A percentile compares a stretch with the other conserved stretches of the same genome.
phyloP scores from a whole-genome alignment of 1,140 invertebrate genomes.

The Nasonia vitripennis region DNA sequence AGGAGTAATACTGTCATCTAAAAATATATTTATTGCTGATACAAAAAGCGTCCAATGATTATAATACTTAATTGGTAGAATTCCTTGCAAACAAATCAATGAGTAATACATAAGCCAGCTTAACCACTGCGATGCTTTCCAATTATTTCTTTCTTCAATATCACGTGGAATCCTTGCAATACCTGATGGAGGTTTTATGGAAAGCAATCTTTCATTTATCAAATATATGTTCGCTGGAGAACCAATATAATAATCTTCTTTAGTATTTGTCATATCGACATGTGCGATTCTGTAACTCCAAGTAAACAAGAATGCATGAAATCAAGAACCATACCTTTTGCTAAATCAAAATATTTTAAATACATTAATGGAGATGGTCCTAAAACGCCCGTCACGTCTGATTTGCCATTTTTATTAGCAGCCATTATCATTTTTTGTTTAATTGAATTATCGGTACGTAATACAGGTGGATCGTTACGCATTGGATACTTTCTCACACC shows the following conservation, averaged over 20 bases:
- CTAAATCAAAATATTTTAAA: slow-evolving; percentile 49
- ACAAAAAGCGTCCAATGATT: slow-evolving; percentile 20
- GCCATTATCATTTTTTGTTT: slow-evolving; percentile 43
- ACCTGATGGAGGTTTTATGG: slow-evolving; percentile 41
- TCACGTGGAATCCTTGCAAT: background rate
- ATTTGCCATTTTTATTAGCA: background rate
- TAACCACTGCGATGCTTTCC: too few relatives aligned
- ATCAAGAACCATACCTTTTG: slow-evolving; percentile 53
- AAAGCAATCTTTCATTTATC: slow-evolving; percentile 16
- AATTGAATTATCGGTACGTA: slow-evolving; percentile 44
- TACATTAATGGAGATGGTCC: too few relatives aligned
- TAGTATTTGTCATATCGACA: slow-evolving; percentile 13
- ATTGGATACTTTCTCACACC: slow-evolving; percentile 31
- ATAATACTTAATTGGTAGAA: slow-evolving; percentile 47
- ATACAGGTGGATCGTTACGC: background rate
- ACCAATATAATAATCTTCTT: slow-evolving; percentile 42
- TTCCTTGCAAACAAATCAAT: slow-evolving; percentile 31
- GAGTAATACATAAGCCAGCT: slow-evolving; percentile 28
- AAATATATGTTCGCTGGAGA: background rate
- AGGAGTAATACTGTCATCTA: too few relatives aligned
- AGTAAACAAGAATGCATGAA: slow-evolving; percentile 40
- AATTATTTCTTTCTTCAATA: too few relatives aligned
- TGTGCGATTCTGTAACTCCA: too few relatives aligned
- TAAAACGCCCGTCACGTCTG: too few relatives aligned
- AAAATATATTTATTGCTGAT: too few relatives aligned